These are phyloP conservation scores for Zoanthus sansibaricus DNA, from an alignment of 92 coral and sea anemone genomes.

Conservation along the genomic window DNA sequence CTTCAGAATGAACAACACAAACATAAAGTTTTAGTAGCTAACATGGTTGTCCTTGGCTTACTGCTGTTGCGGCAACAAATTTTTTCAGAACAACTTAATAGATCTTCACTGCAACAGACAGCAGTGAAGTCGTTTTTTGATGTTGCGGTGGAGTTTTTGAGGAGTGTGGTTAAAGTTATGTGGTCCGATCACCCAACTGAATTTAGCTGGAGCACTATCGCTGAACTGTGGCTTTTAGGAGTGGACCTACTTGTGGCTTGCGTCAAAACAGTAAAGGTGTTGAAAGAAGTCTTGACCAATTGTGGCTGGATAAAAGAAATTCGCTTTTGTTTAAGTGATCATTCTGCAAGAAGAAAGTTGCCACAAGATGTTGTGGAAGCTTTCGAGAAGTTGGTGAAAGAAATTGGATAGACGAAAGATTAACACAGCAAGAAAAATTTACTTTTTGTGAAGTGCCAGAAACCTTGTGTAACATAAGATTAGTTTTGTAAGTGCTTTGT, in stretches of 20 bases:
- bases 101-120: not conserved
- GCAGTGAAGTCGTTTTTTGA: conserved; percentile 42
- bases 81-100: not conserved
- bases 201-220: conserved; percentile 67
- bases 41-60: conserved; percentile 80
- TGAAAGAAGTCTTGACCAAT: conserved; percentile 40
- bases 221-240: conserved; percentile 92
- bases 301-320: conserved; percentile 75
- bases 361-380: conserved; percentile 8
- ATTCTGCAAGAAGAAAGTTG: not conserved
- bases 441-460: not conserved
- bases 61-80: conserved; percentile 63
- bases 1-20: conserved; percentile 14
- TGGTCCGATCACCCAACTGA: not conserved
- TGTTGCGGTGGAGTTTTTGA: conserved; percentile 62
- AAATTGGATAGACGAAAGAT: not conserved
- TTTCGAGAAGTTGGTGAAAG: conserved; percentile 19
- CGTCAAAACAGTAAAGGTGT: conserved; percentile 5
- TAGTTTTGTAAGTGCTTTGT: too few species aligned
- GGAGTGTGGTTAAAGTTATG: conserved; percentile 47
- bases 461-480: too few species aligned
- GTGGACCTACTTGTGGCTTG: conserved; percentile 71
- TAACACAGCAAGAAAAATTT: not conserved
- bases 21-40: conserved; percentile 59
- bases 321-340: not conserved